Evolutionary conservation across 2,113 vertebrate genomes (phyloP).

Genomic region (Harpagus bidentatus): DNA sequence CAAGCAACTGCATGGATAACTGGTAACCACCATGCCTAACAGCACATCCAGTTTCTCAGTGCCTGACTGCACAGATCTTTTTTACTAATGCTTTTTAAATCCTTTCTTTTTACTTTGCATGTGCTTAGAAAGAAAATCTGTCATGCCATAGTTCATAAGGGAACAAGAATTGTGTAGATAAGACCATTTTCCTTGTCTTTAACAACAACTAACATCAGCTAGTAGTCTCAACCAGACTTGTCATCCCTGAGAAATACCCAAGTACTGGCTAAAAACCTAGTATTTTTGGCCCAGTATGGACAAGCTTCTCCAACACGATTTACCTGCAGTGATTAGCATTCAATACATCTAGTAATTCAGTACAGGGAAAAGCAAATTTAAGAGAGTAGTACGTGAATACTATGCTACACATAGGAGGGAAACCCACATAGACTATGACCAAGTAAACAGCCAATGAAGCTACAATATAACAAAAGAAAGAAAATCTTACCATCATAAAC

Average conservation of each 20-base stretch:
- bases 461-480: not conserved
- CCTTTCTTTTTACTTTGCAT: not conserved
- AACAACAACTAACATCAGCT: not conserved
- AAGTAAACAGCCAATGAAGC: not conserved
- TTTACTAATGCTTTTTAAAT: not conserved
- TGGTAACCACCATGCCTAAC: not conserved
- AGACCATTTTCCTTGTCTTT: not conserved
- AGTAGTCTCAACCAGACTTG: not conserved
- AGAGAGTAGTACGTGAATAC: not conserved
- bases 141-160: rapidly evolving
- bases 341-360: not conserved
- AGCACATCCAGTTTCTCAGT: not conserved
- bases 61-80: not conserved
- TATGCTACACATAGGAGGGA: not conserved
- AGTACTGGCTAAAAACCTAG: not conserved
- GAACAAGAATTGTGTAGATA: not conserved
- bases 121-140: not conserved
- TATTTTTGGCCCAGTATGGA: not conserved
- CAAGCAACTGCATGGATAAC: not conserved
- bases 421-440: not conserved
- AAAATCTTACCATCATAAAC: not conserved
- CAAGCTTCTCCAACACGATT: not conserved
- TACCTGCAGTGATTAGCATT: not conserved
- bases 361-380: not conserved
- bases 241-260: not conserved